Conservation (phyloP, 23 tunicate species). For the Halocynthia aurantium region DNA sequence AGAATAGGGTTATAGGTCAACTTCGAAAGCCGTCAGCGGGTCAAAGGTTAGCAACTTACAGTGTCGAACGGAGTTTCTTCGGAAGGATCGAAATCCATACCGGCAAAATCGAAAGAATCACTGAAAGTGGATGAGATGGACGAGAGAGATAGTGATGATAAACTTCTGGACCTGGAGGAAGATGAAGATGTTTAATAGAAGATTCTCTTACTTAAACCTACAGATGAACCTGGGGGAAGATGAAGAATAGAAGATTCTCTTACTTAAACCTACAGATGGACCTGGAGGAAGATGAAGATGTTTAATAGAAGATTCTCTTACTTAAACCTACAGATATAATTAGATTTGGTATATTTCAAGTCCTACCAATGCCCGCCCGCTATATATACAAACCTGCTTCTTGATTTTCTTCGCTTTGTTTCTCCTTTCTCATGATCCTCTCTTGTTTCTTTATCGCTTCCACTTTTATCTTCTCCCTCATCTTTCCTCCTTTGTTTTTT, state of each 20-base stretch:
- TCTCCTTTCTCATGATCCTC: not conserved
- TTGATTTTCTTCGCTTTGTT: not conserved
- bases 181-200: not conserved
- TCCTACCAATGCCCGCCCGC: slow-evolving; percentile 19
- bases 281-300: slow-evolving; percentile 20
- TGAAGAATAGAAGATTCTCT: not conserved
- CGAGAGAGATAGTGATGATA: slow-evolving; percentile 60
- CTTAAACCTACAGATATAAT: not conserved
- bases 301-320: not conserved
- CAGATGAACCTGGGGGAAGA: slow-evolving; percentile 24
- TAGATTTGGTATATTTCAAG: slow-evolving; percentile 10
- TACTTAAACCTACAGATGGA: not conserved
- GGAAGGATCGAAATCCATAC: slow-evolving; percentile 25
- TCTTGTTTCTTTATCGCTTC: slow-evolving; percentile 1
- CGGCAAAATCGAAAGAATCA: slow-evolving; percentile 86
- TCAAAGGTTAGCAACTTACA: not conserved
- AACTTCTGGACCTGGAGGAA: slow-evolving; percentile 54
- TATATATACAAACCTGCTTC: not conserved
- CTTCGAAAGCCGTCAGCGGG: slow-evolving; percentile 5
- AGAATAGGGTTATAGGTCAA: not conserved
- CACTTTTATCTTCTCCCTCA: slow-evolving; percentile 2
- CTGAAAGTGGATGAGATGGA: slow-evolving; percentile 81
- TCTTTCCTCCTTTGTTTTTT: slow-evolving; percentile 32
- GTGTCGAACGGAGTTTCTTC: slow-evolving; percentile 17
- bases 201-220: not conserved